These are phyloP conservation scores for Gymnorhina tibicen DNA, from an alignment of 2,113 vertebrate genomes.

Conservation along the genomic window DNA sequence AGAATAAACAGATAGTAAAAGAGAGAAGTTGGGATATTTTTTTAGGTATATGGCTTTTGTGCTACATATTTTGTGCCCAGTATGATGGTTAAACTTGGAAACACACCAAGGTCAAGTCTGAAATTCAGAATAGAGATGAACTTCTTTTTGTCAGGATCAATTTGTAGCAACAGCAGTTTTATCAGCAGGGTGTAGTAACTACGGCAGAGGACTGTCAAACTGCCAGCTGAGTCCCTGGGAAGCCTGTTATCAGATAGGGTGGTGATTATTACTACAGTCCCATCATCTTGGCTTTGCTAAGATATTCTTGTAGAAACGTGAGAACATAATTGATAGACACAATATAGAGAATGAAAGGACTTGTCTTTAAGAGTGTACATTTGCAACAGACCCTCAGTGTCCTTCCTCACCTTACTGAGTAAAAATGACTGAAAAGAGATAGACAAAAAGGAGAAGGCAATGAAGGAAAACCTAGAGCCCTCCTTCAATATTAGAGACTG, in stretches of 20 bases:
- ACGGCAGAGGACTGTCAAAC: conserved; percentile 10
- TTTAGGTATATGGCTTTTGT: not conserved
- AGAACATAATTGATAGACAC: not conserved
- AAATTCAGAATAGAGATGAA: conserved; percentile 23
- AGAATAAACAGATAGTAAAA: not conserved
- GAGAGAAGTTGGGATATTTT: not conserved
- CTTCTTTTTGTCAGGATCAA: conserved; percentile 15
- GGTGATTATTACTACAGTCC: not conserved
- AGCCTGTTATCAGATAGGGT: not conserved
- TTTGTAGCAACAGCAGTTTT: conserved; percentile 43
- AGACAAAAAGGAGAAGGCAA: not conserved
- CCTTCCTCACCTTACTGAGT: not conserved
- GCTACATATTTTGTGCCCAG: not conserved
- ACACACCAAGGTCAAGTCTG: conserved; percentile 30
- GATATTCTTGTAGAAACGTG: not conserved
- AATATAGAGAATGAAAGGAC: not conserved
- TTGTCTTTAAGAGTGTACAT: not conserved
- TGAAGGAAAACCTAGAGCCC: not conserved
- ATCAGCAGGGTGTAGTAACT: conserved; percentile 41
- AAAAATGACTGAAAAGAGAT: not conserved
- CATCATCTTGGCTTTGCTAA: not conserved
- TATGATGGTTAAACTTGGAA: not conserved
- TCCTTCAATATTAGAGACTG: not conserved
- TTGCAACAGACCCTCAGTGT: not conserved
- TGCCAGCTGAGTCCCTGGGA: conserved; percentile 22